Conservation (phyloP, 2,113 vertebrate genomes). For the Passer domesticus region DNA sequence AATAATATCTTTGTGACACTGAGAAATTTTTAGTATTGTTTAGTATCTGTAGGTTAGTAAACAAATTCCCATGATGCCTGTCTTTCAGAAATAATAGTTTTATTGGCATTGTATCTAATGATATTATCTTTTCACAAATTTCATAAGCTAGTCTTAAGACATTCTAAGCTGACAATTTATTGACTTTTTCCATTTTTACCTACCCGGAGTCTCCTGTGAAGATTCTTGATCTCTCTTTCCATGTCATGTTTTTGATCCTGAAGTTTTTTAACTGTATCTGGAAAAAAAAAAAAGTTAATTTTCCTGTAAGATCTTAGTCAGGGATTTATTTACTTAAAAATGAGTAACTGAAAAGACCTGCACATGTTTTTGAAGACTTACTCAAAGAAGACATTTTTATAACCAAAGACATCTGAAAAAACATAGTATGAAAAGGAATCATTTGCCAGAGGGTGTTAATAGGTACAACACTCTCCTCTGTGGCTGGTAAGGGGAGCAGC, state of each 20-base stretch:
- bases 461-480: neutral
- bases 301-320: neutral
- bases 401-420: neutral
- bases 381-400: neutral
- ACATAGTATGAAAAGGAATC: neutral
- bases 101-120: neutral
- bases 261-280: conserved; percentile 93
- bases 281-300: conserved; percentile 35
- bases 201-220: conserved; percentile 91
- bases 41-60: neutral
- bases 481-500: neutral
- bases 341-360: neutral
- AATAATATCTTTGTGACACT: fast-evolving
- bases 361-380: neutral
- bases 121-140: neutral
- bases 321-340: neutral
- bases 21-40: neutral
- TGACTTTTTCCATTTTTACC: neutral
- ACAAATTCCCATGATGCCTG: neutral
- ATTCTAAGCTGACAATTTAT: neutral
- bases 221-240: conserved; percentile 96
- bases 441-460: neutral
- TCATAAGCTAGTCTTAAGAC: neutral
- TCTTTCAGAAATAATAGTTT: neutral
- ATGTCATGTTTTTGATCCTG: conserved; percentile 96